phyloP scores from a whole-genome alignment of 1,140 invertebrate species.

The Lepeophtheirus salmonis region DNA sequence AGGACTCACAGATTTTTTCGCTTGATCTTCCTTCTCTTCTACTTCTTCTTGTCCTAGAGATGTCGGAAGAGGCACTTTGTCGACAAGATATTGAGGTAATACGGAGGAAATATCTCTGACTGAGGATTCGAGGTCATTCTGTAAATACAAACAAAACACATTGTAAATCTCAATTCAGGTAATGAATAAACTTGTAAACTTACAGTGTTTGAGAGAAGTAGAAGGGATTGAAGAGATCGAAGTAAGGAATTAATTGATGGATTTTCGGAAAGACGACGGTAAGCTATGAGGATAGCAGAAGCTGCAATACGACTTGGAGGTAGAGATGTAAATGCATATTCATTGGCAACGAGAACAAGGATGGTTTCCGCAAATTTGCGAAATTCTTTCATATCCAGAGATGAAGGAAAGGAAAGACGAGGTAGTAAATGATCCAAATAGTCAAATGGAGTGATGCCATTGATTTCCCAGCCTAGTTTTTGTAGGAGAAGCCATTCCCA shows the following conservation, averaged over 20 bases:
- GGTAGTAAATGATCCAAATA: conserved; percentile 51
- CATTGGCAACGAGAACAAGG: conserved; percentile 56
- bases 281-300: conserved; percentile 8
- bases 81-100: conserved; percentile 3
- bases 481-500: conserved; percentile 57
- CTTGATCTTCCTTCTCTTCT: too few relatives aligned
- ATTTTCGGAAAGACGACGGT: conserved; percentile 4
- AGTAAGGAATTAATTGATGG: background rate
- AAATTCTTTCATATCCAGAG: conserved; percentile 24
- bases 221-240: background rate
- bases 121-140: conserved; percentile 2
- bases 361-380: conserved; percentile 39
- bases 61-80: background rate
- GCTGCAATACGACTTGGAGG: conserved; percentile 10
- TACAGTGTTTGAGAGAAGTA: background rate
- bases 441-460: conserved; percentile 54
- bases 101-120: conserved; percentile 4
- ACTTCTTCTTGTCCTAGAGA: background rate
- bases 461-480: conserved; percentile 60
- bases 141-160: conserved; percentile 1
- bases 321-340: conserved; percentile 12
- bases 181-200: background rate
- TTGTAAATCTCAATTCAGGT: background rate
- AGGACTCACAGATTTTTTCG: too few relatives aligned
- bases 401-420: conserved; percentile 35